phyloP scores from a whole-genome alignment of 1,140 invertebrate species.

The Pseudobourletiella spinata region DNA sequence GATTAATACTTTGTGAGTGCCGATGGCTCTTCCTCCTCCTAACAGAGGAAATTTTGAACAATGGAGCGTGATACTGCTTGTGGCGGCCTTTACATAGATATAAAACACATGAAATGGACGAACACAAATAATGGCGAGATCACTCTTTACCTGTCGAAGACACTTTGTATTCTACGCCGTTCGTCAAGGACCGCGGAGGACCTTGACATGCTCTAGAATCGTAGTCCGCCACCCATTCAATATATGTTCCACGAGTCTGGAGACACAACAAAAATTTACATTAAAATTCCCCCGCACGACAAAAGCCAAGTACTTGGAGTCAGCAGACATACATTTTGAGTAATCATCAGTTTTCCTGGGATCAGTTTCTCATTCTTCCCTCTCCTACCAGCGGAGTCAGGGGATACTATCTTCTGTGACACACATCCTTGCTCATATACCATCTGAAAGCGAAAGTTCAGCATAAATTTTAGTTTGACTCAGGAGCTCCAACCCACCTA shows the following conservation, averaged over 20 bases:
- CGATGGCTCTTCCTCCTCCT: no score
- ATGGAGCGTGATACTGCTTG: no score
- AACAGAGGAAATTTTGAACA: no score
- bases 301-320: constrained; percentile 4
- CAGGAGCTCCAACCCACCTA: no score
- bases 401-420: constrained; percentile 23
- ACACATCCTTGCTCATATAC: constrained; percentile 34
- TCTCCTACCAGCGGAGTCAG: constrained; percentile 9
- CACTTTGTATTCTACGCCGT: constrained; percentile 55
- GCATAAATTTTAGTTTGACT: no score
- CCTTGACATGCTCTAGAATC: no score
- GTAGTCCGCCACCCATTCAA: constrained; percentile 67
- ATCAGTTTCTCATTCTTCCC: constrained; percentile 21
- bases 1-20: no score
- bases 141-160: constrained; percentile 7
- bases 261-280: constrained; percentile 13
- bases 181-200: not conserved
- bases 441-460: no score
- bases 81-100: no score
- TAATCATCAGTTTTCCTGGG: constrained; percentile 30
- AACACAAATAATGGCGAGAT: no score
- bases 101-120: no score
- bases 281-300: not conserved
- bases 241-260: constrained; percentile 48
- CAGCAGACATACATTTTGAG: constrained; percentile 36